Base-by-base conservation (phyloP, 2,113 vertebrate genomes). In the Spheniscus mendiculus region DNA sequence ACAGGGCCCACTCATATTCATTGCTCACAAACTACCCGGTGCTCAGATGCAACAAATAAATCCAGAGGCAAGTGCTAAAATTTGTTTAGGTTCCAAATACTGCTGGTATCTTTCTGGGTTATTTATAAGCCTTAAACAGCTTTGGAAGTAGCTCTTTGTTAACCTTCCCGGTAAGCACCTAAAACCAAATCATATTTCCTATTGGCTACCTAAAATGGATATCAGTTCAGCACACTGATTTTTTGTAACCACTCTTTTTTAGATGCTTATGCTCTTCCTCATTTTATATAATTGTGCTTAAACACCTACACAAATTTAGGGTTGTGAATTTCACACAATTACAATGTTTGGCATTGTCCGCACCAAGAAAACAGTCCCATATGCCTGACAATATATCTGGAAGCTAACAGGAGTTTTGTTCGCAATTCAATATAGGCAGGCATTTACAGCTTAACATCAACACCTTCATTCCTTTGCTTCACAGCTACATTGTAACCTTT, bases 371-470 rank as follows among this genome's bases (percentile, higher is more conserved):
- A 26, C 7, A 74, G 29, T 55, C 26, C 50, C 40, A 25, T 22
- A 30, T 25, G 27, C 13, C 45, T 50, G 44, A 65, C 32, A n/a
- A 50, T 36, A 67, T 6, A 83, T 5, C 3, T 7, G 18, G 20
- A 34, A 69, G 9, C 20, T 53, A 90, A 56, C 6, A 72, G 23
- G 12, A 83, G 18, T 55, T 80, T 66, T 40, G 21, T 55, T 65
- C 19, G 14, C 0, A 0, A 23, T 56, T 83, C 78, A 59, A 3
- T 49, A 66, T 3, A 53, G 22, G 26, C 47, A 52, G 12, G 2
- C 10, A 6, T 90, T 77, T 62, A 86, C 55, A 36, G 8, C 30
- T 81, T 44, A 56, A 29, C 26, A 61, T 22, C 12, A 71, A 65
- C 14, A 89, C 2, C 20, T 76, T 78, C 63, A 71, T 59, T 50